phyloP scores from a whole-genome alignment of 2,797 vertebrate species.

The Sebastes diploproa region DNA sequence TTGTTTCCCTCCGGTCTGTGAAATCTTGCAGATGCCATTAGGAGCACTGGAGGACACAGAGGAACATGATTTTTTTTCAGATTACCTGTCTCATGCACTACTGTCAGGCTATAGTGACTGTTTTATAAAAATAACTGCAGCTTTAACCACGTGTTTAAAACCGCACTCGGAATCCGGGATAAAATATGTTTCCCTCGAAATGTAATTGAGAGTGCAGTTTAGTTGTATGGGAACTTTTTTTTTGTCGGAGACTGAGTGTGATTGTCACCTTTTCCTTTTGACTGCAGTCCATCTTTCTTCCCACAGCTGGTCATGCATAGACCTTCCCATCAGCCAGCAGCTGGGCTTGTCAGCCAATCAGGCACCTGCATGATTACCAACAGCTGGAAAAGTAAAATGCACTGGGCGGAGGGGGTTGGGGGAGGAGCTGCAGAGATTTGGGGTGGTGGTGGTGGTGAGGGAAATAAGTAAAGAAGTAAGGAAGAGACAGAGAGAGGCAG shows the following conservation, averaged over 20 bases:
- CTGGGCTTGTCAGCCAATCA: constrained; percentile 68
- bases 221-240: no score
- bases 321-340: constrained; percentile 64
- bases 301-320: constrained; percentile 53
- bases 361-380: constrained; percentile 75
- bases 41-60: no score
- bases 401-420: constrained; percentile 7
- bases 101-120: no score
- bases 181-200: not conserved
- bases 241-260: not conserved
- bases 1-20: no score
- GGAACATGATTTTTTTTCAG: no score
- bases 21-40: no score
- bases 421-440: constrained; percentile 1
- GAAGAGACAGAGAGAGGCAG: constrained; percentile 6
- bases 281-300: constrained; percentile 56
- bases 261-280: constrained; percentile 70
- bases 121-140: no score
- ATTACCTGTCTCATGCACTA: no score
- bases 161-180: not conserved
- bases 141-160: no score
- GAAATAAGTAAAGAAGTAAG: constrained; percentile 25
- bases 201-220: no score
- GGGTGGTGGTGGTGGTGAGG: constrained; percentile 1
- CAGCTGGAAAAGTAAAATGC: constrained; percentile 68